phyloP scores from a whole-genome alignment of 2,113 vertebrate genomes.

The Cavia porcellus region DNA sequence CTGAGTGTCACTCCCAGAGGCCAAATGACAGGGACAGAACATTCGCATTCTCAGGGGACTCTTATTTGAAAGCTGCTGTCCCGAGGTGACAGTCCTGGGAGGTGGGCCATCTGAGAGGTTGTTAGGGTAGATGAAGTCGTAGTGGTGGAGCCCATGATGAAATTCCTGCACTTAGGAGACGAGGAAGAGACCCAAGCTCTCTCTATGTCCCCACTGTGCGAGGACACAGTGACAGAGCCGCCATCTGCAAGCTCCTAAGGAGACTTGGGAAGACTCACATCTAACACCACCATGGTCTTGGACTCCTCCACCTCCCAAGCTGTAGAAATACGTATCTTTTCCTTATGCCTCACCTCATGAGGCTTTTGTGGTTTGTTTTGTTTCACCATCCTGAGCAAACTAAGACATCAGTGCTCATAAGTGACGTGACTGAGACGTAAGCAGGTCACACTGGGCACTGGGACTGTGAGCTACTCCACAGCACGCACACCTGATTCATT shows the following conservation, averaged over 20 bases:
- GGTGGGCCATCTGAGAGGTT: not conserved
- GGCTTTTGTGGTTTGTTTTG: not conserved
- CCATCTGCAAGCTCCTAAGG: not conserved
- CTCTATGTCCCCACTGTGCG: rapidly evolving
- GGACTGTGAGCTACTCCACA: not conserved
- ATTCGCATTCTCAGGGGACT: not conserved
- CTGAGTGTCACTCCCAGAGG: too few species aligned
- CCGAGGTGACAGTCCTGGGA: too few species aligned
- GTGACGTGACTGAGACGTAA: rapidly evolving
- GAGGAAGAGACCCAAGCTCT: not conserved
- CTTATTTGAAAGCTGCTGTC: not conserved
- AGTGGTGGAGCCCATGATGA: too few species aligned
- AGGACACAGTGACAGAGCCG: not conserved
- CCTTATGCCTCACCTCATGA: rapidly evolving
- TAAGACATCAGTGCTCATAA: not conserved
- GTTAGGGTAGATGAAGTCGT: too few species aligned
- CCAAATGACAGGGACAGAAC: too few species aligned
- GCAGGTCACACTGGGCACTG: not conserved
- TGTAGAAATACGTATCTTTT: not conserved
- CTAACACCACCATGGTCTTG: too few species aligned
- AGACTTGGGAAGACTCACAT: not conserved
- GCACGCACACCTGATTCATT: not conserved
- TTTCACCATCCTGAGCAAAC: not conserved
- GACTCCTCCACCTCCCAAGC: not conserved
- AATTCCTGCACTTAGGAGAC: not conserved